Evolutionary conservation across 2,797 vertebrate species (phyloP), one percentile per base, ranked within the genome.

Genomic region (Neomorphus geoffroyi): DNA sequence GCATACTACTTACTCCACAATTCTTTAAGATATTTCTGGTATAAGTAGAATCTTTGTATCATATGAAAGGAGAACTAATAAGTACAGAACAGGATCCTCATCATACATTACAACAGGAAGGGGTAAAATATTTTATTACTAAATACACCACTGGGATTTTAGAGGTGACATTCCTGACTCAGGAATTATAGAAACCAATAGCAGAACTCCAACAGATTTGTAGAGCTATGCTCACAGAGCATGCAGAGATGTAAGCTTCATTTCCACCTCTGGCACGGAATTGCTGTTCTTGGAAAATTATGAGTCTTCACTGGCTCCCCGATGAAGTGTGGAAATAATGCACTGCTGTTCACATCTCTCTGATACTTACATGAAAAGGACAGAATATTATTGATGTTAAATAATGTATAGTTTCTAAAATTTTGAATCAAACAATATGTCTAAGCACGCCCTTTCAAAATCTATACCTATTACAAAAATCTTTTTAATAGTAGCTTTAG

Each of bases 151-250:
- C 14, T 51, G 2, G 14, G 8, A 80, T 50, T 64, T 82, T 67
- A 83, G 15, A 74, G 9, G 30, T 64, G 17, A 46, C 10, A 13
- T 10, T 82, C 6, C 18, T 46, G 22, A 69, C 30, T 53, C 22
- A 23, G 21, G 18, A 82, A 19, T 33, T 33, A 39, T 1, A 28
- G 11, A 81, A 74, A 90, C 19, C 7, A 28, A 28, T 4, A 70
- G 33, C 16, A 66, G n/a, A 56, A 61, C 7, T 51, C 41, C 24
- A 39, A 60, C 4, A 9, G 54, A 5, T 58, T 57, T 87, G 18
- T 37, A 48, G 51, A 61, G 32, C 16, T 30, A 22, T 0, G 1
- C 22, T 37, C 1, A 2, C 10, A 28, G n/a, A 73, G 18, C 27
- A 18, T 22, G 2, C 6, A 81, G 51, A 58, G 15, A 32, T 54